Evolutionary conservation across 2,888 invertebrate species (phyloP).

Genomic region (Aethes cnicana): DNA sequence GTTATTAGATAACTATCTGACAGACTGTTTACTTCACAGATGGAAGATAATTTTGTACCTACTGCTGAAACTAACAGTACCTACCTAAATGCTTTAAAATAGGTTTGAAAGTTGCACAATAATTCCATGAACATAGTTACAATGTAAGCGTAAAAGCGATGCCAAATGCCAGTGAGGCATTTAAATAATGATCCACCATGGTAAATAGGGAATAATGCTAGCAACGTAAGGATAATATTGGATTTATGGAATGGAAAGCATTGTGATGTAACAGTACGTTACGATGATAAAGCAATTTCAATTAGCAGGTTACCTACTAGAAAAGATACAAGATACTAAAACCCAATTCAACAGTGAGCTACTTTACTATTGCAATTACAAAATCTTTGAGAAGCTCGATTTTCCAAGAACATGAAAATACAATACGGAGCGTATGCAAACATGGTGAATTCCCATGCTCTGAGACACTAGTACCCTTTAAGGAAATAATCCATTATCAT

Average conservation of each 20-base stretch:
- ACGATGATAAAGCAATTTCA: background rate
- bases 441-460: conserved; percentile 52
- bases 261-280: conserved; percentile 39
- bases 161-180: conserved; percentile 49
- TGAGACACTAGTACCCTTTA: conserved; percentile 49
- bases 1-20: conserved; percentile 50
- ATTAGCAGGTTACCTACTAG: conserved; percentile 1
- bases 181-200: conserved; percentile 50
- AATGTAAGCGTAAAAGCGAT: conserved; percentile 45
- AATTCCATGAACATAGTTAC: background rate
- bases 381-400: too few relatives aligned
- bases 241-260: conserved; percentile 54
- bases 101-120: conserved; percentile 8
- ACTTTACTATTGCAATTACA: too few relatives aligned
- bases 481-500: conserved; percentile 72
- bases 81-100: conserved; percentile 9
- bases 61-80: background rate
- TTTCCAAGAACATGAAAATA: conserved; percentile 46
- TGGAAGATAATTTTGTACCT: conserved; percentile 9
- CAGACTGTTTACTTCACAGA: conserved; percentile 32
- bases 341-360: conserved; percentile 29
- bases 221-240: conserved; percentile 38
- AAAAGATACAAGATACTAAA: background rate
- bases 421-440: conserved; percentile 45
- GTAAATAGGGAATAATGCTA: conserved; percentile 47